Percentiles rank a stretch among this genome's conserved stretches.
These are phyloP conservation scores for Polymixis flavicincta DNA, from an alignment of 2,888 invertebrate species.

Conservation along the genomic window DNA sequence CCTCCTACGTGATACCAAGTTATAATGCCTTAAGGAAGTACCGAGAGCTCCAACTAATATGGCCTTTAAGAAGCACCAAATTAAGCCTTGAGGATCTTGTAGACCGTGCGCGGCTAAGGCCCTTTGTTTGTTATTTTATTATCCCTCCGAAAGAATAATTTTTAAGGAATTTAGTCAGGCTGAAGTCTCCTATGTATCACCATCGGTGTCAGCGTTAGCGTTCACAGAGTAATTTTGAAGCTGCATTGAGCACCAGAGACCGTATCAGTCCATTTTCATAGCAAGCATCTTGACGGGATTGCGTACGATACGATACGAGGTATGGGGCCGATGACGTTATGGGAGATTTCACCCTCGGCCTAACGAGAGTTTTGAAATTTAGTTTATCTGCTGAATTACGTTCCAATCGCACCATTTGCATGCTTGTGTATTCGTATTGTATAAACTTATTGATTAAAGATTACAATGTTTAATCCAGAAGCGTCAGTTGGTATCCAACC, in stretches of 20 bases:
- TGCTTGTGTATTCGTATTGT: constrained; percentile 25
- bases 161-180: not conserved
- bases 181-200: not conserved
- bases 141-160: constrained; percentile 10
- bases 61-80: constrained; percentile 53
- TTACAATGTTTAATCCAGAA: constrained; percentile 42
- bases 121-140: constrained; percentile 19
- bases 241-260: not conserved
- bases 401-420: constrained; percentile 12
- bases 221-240: not conserved
- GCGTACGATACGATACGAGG: not conserved
- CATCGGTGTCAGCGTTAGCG: not conserved
- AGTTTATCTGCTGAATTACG: not conserved
- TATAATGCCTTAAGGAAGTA: constrained; percentile 75
- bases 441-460: constrained; percentile 42
- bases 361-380: not conserved
- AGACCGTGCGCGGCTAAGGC: not conserved
- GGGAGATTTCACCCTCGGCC: not conserved
- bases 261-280: too few relatives aligned
- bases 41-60: constrained; percentile 20
- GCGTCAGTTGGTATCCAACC: constrained; percentile 36
- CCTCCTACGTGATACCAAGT: constrained; percentile 86
- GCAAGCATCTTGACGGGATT: not conserved
- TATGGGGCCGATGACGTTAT: not conserved
- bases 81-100: constrained; percentile 36